phyloP scores from a whole-genome alignment of 92 coral and sea anemone genomes.

The Porites lobata region DNA sequence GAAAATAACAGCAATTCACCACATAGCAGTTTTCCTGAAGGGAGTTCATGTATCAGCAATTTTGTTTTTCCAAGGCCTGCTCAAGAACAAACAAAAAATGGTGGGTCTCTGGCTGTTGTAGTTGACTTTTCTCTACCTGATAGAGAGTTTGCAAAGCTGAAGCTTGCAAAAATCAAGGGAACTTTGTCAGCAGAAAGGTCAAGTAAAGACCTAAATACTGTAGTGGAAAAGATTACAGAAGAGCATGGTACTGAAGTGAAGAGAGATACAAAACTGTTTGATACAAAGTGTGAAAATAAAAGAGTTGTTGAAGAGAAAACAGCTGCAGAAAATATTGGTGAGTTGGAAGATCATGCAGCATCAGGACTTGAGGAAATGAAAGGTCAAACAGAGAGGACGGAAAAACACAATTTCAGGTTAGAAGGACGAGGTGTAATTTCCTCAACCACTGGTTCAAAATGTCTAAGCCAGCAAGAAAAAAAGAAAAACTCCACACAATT shows the following conservation, averaged over 20 bases:
- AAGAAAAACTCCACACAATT: background rate
- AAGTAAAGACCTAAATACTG: background rate
- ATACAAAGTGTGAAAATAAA: background rate
- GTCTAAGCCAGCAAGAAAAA: background rate
- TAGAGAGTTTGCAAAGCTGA: conserved; percentile 83
- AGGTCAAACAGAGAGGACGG: background rate
- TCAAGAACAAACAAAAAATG: conserved; percentile 48
- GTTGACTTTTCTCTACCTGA: conserved; percentile 91
- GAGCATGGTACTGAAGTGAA: background rate
- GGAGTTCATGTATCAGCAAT: background rate
- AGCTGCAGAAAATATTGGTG: background rate
- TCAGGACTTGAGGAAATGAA: background rate
- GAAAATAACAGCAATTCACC: background rate
- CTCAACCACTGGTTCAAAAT: background rate
- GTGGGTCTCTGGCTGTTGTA: conserved; percentile 70
- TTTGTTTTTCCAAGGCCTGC: conserved; percentile 76
- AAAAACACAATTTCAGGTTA: background rate
- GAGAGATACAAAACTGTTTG: background rate
- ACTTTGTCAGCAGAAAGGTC: conserved; percentile 24
- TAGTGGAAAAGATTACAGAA: background rate
- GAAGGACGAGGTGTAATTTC: too few relatives aligned
- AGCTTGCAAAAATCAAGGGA: conserved; percentile 80
- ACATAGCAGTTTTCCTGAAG: background rate
- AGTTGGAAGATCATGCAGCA: background rate
- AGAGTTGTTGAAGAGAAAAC: background rate